phyloP scores from a whole-genome alignment of 1,140 invertebrate species.

The Platorchestia sp. region DNA sequence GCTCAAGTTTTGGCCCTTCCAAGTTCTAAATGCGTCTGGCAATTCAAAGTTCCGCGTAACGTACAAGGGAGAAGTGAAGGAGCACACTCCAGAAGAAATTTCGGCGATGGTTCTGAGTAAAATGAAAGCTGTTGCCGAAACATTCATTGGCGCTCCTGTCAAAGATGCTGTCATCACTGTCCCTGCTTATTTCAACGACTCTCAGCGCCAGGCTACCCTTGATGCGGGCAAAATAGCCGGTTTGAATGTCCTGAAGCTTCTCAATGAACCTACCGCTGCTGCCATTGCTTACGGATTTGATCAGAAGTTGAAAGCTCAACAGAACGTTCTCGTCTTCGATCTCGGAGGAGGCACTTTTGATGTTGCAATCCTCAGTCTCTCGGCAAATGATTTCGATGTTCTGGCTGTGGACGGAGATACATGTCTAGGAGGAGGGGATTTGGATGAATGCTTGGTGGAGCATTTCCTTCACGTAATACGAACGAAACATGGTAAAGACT shows the following conservation, averaged over 20 bases:
- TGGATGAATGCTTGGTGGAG: conserved; percentile 6
- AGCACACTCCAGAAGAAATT: neutral
- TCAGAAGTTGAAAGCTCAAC: neutral
- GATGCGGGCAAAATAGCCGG: conserved; percentile 90
- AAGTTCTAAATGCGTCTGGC: neutral
- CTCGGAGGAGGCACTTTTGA: neutral
- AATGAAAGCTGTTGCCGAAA: conserved; percentile 27
- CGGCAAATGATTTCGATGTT: neutral
- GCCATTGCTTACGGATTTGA: conserved; percentile 71
- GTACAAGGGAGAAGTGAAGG: neutral
- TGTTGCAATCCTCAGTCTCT: neutral
- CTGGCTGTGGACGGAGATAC: neutral
- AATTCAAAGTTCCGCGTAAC: neutral
- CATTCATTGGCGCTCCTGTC: neutral
- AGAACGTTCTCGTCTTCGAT: neutral
- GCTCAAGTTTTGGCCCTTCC: neutral
- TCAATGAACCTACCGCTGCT: conserved; percentile 73
- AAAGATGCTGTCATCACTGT: conserved; percentile 71
- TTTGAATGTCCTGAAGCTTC: conserved; percentile 78
- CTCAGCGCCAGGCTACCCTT: conserved; percentile 92
- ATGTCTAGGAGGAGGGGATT: neutral
- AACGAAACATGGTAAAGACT: neutral
- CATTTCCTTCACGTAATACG: neutral
- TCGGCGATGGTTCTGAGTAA: neutral
- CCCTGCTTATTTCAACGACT: too few relatives aligned